phyloP scores from a whole-genome alignment of 1,140 invertebrate species.

The Asbolus verrucosus region DNA sequence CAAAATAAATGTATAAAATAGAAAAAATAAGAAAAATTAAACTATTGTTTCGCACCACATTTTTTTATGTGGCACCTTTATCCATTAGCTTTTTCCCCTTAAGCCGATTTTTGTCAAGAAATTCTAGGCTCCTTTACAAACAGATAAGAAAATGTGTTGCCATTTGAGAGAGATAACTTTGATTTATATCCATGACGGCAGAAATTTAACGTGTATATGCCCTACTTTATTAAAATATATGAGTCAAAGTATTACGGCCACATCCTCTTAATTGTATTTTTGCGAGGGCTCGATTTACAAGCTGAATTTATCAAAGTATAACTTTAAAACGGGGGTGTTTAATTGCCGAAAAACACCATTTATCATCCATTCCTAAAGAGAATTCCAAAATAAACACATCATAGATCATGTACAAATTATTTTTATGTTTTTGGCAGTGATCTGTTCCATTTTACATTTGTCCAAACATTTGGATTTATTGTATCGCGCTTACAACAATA shows the following conservation, averaged over 20 bases:
- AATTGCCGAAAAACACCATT: no score
- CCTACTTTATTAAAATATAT: conserved; percentile 9
- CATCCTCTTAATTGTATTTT: no score
- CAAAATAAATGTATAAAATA: conserved; percentile 10
- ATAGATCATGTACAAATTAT: neutral
- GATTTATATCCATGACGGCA: conserved; percentile 6
- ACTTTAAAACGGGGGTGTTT: no score
- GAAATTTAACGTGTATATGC: conserved; percentile 21
- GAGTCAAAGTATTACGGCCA: neutral
- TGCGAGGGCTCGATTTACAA: no score
- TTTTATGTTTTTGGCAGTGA: neutral
- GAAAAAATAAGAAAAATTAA: conserved; percentile 15
- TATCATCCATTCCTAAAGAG: neutral
- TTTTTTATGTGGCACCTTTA: conserved; percentile 10
- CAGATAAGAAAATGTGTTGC: conserved; percentile 38
- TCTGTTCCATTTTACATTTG: neutral
- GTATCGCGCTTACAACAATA: neutral
- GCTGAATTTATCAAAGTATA: no score
- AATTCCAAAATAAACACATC: neutral
- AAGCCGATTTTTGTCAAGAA: conserved; percentile 29
- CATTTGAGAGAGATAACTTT: conserved; percentile 19
- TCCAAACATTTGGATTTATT: neutral
- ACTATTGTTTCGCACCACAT: conserved; percentile 9
- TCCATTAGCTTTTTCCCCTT: conserved; percentile 11
- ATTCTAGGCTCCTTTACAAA: conserved; percentile 28